Evolutionary conservation across 2,113 vertebrate genomes (phyloP).

Genomic region (Oryzias javanicus): DNA sequence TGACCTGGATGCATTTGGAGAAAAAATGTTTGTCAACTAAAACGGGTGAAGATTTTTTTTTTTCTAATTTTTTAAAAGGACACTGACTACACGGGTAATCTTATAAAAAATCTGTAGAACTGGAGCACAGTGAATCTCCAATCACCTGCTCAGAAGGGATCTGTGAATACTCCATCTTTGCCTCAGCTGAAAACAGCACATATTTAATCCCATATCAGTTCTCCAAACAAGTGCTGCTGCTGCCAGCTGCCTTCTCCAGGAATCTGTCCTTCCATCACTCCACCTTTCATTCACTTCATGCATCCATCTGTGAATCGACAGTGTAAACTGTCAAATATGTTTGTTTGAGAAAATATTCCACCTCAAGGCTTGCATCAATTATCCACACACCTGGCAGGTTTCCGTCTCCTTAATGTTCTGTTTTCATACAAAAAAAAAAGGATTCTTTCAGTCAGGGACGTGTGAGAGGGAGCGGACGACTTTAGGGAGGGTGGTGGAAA

Average conservation of each 20-base stretch:
- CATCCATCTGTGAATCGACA: constrained; percentile 13
- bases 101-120: too few species aligned
- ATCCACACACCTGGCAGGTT: constrained; percentile 38
- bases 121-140: background rate
- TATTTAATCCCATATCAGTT: constrained; percentile 27
- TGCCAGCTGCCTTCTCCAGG: constrained; percentile 24
- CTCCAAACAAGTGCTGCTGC: constrained; percentile 37
- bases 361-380: constrained; percentile 22
- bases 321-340: constrained; percentile 26
- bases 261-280: constrained; percentile 6
- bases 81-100: too few species aligned
- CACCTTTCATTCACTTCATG: constrained; percentile 13
- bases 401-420: constrained; percentile 32
- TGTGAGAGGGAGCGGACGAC: background rate
- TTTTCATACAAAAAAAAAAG: constrained; percentile 39
- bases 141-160: constrained; percentile 4
- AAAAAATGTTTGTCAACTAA: too few species aligned
- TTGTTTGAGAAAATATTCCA: constrained; percentile 47
- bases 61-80: too few species aligned
- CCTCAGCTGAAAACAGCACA: constrained; percentile 6
- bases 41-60: too few species aligned
- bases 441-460: background rate
- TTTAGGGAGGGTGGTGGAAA: constrained; percentile 2
- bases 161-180: background rate
- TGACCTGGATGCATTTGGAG: too few species aligned